Evolutionary conservation across 2,113 vertebrate species (phyloP).

Genomic region (Azemiops feae): DNA sequence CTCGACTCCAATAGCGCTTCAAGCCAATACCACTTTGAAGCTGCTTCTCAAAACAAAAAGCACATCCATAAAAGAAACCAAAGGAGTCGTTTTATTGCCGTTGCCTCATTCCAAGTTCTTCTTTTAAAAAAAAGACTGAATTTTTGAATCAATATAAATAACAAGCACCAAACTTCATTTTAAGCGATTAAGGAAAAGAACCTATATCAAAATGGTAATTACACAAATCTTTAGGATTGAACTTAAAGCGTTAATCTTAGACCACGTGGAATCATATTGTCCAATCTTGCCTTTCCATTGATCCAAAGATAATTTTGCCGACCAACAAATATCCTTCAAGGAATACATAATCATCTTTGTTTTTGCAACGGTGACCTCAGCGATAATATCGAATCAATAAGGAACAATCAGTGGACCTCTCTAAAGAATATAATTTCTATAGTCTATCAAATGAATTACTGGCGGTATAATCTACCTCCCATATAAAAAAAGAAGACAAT

Average conservation of each 20-base stretch:
- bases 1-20: not conserved
- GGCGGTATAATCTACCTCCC: not conserved
- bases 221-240: not conserved
- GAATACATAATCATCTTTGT: not conserved
- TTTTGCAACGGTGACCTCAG: not conserved
- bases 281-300: not conserved
- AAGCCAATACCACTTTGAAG: not conserved
- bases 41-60: not conserved
- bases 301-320: not conserved
- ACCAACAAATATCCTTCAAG: not conserved
- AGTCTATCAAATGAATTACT: not conserved
- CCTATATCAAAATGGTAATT: not conserved
- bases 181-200: not conserved
- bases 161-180: not conserved
- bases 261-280: not conserved
- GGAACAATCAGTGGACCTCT: not conserved
- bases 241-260: not conserved
- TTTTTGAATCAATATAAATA: not conserved
- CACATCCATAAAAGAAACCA: not conserved
- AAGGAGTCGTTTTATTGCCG: not conserved
- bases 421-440: not conserved
- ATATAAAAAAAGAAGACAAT: not conserved
- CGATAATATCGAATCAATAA: not conserved
- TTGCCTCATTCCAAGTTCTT: not conserved
- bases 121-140: not conserved